A percentile compares a stretch with the other conserved stretches of the same genome.
Conservation (phyloP, 64 coral and sea anemone species). For the Dendrophyllia cribrosa region DNA sequence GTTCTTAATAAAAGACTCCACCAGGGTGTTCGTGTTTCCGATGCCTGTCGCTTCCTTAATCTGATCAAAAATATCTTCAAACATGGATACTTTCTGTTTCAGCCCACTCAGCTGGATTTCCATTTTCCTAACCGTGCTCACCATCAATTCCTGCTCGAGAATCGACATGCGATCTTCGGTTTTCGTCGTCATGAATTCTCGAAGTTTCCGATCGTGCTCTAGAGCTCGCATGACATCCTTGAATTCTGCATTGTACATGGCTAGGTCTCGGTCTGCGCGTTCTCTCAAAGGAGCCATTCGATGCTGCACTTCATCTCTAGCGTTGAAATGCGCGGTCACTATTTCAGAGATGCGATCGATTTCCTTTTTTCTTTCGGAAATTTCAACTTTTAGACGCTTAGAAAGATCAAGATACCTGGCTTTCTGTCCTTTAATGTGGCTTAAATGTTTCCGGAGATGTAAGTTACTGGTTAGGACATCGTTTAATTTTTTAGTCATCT, state of each 20-base stretch:
- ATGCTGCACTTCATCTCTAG: slow-evolving; percentile 94
- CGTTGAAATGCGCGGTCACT: slow-evolving; percentile 71
- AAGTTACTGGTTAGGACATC: slow-evolving; percentile 71
- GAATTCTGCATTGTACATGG: slow-evolving; percentile 84
- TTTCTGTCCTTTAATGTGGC: slow-evolving; percentile 82
- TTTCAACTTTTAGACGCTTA: slow-evolving; percentile 58
- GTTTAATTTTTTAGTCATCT: slow-evolving; percentile 91
- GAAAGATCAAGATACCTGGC: slow-evolving; percentile 74
- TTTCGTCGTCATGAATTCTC: slow-evolving; percentile 91
- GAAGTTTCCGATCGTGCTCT: slow-evolving; percentile 92
- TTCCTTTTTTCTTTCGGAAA: slow-evolving; percentile 73
- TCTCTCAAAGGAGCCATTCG: slow-evolving; percentile 89
- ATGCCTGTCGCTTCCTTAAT: slow-evolving; percentile 96
- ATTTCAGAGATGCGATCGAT: slow-evolving; percentile 85
- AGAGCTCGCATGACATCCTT: slow-evolving; percentile 88
- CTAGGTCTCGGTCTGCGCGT: slow-evolving; percentile 83
- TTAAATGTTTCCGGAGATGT: slow-evolving; percentile 67
- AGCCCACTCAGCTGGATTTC: slow-evolving; percentile 66
- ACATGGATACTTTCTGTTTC: slow-evolving; percentile 82
- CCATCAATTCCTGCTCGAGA: slow-evolving; percentile 71
- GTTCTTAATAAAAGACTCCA: too few relatives aligned
- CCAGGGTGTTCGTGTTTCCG: slow-evolving; percentile 77
- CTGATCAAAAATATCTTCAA: slow-evolving; percentile 92
- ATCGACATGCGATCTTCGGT: slow-evolving; percentile 78
- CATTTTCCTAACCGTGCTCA: slow-evolving; percentile 64